phyloP scores from a whole-genome alignment of 2,888 invertebrate genomes.

The Chymomyza procnemis region DNA sequence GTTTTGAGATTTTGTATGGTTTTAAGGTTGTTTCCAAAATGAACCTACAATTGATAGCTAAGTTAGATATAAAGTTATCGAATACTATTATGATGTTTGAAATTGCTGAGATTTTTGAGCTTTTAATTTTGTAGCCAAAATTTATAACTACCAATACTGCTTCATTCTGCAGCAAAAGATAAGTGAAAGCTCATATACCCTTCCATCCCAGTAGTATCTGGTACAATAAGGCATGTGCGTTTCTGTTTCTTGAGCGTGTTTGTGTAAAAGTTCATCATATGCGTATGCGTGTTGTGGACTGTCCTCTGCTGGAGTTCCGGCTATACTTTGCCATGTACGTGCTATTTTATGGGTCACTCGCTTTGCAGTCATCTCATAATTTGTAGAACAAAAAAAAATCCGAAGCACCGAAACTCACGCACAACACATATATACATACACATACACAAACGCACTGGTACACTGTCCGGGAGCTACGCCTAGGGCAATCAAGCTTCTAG shows the following conservation, averaged over 20 bases:
- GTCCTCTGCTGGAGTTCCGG: slow-evolving; percentile 25
- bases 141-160: no score
- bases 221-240: slow-evolving; percentile 23
- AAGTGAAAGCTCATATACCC: no score
- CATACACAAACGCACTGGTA: no score
- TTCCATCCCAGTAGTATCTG: slow-evolving; percentile 13
- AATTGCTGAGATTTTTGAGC: no score
- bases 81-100: no score
- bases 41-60: no score
- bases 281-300: slow-evolving; percentile 2
- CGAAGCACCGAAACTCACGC: not conserved
- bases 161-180: no score
- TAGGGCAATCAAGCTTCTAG: not conserved
- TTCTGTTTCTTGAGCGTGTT: slow-evolving; percentile 13
- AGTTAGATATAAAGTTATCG: no score
- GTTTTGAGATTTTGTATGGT: no score
- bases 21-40: no score
- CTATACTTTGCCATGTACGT: slow-evolving; percentile 42
- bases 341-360: slow-evolving; percentile 69
- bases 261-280: slow-evolving; percentile 25
- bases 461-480: not conserved
- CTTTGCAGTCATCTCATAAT: slow-evolving; percentile 41
- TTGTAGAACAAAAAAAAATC: slow-evolving; percentile 20
- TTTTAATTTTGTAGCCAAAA: no score
- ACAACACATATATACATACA: not conserved